Percentiles rank a stretch among this genome's conserved stretches.
phyloP scores from a whole-genome alignment of 2,888 invertebrate species.

The Phyto melanocephala region DNA sequence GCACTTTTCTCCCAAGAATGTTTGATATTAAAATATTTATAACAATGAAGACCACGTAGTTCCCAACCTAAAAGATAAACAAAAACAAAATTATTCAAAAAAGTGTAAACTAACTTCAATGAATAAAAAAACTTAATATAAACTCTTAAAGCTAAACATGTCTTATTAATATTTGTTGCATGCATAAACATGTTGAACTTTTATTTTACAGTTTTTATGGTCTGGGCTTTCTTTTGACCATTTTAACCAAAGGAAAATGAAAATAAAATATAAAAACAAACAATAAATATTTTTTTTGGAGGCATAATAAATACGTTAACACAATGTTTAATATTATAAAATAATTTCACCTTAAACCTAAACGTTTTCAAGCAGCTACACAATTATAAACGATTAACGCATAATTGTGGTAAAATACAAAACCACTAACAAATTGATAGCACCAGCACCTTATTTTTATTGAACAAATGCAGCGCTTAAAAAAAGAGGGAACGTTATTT shows the following conservation, averaged over 20 bases:
- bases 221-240: conserved; percentile 43
- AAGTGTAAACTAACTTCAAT: too few species aligned
- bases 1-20: conserved; percentile 98
- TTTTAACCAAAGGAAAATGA: conserved; percentile 25
- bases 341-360: conserved; percentile 49
- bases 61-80: conserved; percentile 90
- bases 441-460: neutral
- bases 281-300: neutral
- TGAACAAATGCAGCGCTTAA: neutral
- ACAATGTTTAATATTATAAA: neutral
- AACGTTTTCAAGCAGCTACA: neutral
- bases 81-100: conserved; percentile 26
- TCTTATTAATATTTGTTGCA: neutral
- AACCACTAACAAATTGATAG: neutral
- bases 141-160: neutral
- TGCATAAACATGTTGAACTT: neutral
- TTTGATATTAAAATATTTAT: conserved; percentile 96
- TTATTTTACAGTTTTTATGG: conserved; percentile 26
- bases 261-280: conserved; percentile 29
- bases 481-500: neutral
- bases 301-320: neutral
- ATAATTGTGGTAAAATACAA: conserved; percentile 27
- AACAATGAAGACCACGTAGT: conserved; percentile 93
- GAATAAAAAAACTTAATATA: neutral
- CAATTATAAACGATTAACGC: conserved; percentile 37